phyloP scores from a whole-genome alignment of 1,140 invertebrate genomes.

The Trinorchestia longiramus region DNA sequence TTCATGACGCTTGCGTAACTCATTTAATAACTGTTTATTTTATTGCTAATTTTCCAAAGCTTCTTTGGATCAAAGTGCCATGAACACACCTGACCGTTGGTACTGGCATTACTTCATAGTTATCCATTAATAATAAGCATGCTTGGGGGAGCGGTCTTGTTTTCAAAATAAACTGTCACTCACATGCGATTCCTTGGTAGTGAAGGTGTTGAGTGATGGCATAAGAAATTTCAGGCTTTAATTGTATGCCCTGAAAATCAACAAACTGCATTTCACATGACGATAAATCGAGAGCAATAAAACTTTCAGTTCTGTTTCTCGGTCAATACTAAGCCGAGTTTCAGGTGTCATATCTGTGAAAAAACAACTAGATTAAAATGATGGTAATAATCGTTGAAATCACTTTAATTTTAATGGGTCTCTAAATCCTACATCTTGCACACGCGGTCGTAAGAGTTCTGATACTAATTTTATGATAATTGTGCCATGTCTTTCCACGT shows the following conservation, averaged over 20 bases:
- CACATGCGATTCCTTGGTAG: too few species aligned
- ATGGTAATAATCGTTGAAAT: background rate
- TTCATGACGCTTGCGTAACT: too few species aligned
- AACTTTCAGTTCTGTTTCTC: background rate
- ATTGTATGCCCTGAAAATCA: background rate
- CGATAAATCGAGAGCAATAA: background rate
- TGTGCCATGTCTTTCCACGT: background rate
- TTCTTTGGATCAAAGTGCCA: too few species aligned
- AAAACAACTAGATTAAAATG: background rate
- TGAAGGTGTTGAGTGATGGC: too few species aligned
- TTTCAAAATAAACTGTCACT: too few species aligned
- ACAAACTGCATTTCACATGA: background rate
- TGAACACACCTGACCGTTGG: too few species aligned
- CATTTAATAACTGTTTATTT: too few species aligned
- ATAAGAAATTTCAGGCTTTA: background rate
- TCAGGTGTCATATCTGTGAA: background rate
- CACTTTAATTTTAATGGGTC: background rate
- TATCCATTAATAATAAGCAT: too few species aligned
- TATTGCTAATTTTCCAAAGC: too few species aligned
- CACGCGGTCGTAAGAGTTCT: background rate
- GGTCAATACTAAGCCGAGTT: background rate
- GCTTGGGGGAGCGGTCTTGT: too few species aligned
- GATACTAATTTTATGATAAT: background rate
- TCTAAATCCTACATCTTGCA: background rate
- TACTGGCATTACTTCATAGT: too few species aligned